Conservation (phyloP, 53 echinoderm and acorn worm genomes). For the Zoroaster sp. region DNA sequence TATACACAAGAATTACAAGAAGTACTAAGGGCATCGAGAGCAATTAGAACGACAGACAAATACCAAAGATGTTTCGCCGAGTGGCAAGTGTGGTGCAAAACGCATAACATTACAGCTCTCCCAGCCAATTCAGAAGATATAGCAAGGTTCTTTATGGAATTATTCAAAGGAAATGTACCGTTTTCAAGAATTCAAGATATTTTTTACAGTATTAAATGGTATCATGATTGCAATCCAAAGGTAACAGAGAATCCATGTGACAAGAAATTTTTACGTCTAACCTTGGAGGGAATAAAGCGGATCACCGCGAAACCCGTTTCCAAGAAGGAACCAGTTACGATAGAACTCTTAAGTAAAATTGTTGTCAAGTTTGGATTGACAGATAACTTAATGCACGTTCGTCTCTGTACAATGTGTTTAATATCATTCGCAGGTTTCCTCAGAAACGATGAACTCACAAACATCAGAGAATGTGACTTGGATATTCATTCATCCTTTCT, state of each 20-base stretch:
- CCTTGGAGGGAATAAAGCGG: slow-evolving; percentile 18
- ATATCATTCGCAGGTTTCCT: slow-evolving; percentile 2
- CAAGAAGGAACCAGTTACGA: slow-evolving; percentile 9
- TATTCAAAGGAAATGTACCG: neutral
- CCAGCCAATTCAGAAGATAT: neutral
- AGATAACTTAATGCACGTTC: neutral
- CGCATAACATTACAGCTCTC: neutral
- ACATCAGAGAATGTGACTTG: too few relatives aligned
- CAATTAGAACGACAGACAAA: neutral
- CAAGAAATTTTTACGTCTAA: neutral
- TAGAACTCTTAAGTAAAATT: neutral
- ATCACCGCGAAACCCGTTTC: neutral
- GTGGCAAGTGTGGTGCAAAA: slow-evolving; percentile 8
- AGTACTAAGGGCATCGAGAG: slow-evolving; percentile 20
- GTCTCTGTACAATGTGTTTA: neutral
- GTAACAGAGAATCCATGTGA: neutral
- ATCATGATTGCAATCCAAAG: neutral
- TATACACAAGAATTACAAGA: neutral
- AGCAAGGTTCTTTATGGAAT: slow-evolving; percentile 27
- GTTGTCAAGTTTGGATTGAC: neutral
- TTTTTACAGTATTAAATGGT: slow-evolving; percentile 18
- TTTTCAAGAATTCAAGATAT: neutral
- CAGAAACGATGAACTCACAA: slow-evolving; percentile 10
- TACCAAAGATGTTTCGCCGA: neutral
- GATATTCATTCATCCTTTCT: neutral